A percentile compares a stretch with the other conserved stretches of the same genome.
These are phyloP conservation scores for Podarcis raffonei DNA, from an alignment of 2,113 vertebrate species.

Conservation along the genomic window DNA sequence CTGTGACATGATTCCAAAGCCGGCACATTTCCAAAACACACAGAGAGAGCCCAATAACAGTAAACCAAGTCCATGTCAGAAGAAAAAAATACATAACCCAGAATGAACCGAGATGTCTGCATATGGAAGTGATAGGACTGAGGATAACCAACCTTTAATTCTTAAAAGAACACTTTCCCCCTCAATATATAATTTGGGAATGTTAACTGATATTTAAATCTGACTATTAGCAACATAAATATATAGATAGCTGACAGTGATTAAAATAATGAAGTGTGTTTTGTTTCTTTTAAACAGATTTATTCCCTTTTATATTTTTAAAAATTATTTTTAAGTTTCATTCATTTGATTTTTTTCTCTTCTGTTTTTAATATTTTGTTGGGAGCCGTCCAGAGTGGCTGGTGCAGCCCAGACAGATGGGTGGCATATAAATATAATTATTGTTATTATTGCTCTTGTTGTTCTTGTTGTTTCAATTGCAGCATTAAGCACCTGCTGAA, in stretches of 20 bases:
- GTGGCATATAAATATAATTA: too few species aligned
- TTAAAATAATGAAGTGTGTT: neutral
- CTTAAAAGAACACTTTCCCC: neutral
- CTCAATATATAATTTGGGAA: neutral
- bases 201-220: neutral
- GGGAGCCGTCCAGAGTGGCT: too few species aligned
- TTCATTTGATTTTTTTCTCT: too few species aligned
- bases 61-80: fast-evolving
- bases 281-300: neutral
- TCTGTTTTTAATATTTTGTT: too few species aligned
- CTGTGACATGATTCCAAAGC: neutral
- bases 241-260: too few species aligned
- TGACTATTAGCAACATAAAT: neutral
- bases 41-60: neutral
- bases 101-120: neutral
- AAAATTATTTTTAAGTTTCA: too few species aligned
- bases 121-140: neutral
- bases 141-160: neutral
- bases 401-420: too few species aligned
- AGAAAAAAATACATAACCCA: neutral
- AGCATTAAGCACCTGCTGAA: neutral
- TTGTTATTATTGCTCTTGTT: too few species aligned
- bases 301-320: neutral
- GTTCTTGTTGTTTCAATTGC: neutral
- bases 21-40: neutral